Evolutionary conservation across 2,113 vertebrate species (phyloP).

Genomic region (Chamaea fasciata): DNA sequence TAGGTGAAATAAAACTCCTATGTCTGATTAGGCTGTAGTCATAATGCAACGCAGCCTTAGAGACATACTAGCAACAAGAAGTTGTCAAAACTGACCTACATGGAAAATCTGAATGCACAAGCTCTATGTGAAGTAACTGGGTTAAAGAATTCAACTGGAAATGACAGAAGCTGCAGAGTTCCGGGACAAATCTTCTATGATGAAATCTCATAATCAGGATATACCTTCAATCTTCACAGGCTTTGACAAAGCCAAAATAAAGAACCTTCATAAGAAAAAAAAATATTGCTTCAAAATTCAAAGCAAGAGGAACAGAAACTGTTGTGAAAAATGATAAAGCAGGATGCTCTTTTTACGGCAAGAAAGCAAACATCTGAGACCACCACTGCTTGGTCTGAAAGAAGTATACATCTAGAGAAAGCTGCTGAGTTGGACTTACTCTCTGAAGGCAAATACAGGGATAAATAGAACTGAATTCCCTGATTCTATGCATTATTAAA

Average conservation of each 20-base stretch:
- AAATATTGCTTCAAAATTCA: neutral
- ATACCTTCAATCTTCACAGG: neutral
- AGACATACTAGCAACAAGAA: neutral
- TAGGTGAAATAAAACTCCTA: neutral
- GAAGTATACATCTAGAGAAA: neutral
- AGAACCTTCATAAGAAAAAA: neutral
- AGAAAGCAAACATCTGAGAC: neutral
- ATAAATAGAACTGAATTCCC: neutral
- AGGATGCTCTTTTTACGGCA: neutral
- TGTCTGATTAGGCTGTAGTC: neutral
- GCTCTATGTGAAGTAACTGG: neutral
- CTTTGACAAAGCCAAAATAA: neutral
- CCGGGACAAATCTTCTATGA: neutral
- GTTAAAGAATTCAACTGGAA: constrained; percentile 11
- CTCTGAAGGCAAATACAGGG: neutral
- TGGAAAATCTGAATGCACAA: neutral
- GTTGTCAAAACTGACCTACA: constrained; percentile 10
- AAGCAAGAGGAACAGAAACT: neutral
- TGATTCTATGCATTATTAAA: neutral
- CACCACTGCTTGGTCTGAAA: neutral
- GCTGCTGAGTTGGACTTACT: neutral
- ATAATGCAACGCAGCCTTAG: neutral
- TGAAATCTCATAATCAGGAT: neutral
- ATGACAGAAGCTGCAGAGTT: neutral
- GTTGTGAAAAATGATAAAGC: neutral